Base-by-base conservation (phyloP, 2,113 vertebrate species). In the Podiceps cristatus region DNA sequence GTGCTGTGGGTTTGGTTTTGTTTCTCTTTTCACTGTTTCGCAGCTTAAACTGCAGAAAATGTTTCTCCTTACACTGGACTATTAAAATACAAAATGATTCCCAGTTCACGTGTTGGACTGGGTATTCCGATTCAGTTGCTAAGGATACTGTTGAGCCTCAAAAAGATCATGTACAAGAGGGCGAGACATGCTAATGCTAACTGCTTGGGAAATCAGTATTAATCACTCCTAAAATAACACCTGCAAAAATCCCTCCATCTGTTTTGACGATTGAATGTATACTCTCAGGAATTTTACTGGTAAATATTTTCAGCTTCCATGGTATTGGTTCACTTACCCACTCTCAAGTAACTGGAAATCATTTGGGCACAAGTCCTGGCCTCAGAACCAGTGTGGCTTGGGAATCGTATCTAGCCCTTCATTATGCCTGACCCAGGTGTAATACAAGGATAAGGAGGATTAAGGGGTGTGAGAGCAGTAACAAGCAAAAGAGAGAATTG, bases 241-340 rank as follows among this genome's bases (percentile, higher is more conserved):
- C 19, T 22, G 27, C 33, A 68, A 58, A 74, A 92, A 40, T 47
- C 3, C 2, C 14, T 66, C 10, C 4, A 18, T 58, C 27, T 69
- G 5, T 94, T 92, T 72, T 24, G 52, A 0, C 2, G 7, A 50
- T 13, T 80, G 56, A 74, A 69, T 67, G 13, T 18, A n/a, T 45
- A 67, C 7, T 2, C 7, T 2, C 11, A 37, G 53, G 17, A 88
- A 19, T 90, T 20, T 28, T 56, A 1, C 0, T 0, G 2, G 40
- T 72, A 52, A 90, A 64, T 75, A 63, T 31, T 92, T 88, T 66
- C 5, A 7, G 10, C 31, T 77, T 74, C 3, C 4, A 25, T 20
- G 52, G 37, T 62, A 35, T 28, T 90, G 13, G 4, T 64, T 76
- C 49, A 64, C 16, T 15, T 85, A 11, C 8, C 9, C 2, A 2